Base-by-base conservation (phyloP, 2,888 invertebrate species). In the Allygus modestus region DNA sequence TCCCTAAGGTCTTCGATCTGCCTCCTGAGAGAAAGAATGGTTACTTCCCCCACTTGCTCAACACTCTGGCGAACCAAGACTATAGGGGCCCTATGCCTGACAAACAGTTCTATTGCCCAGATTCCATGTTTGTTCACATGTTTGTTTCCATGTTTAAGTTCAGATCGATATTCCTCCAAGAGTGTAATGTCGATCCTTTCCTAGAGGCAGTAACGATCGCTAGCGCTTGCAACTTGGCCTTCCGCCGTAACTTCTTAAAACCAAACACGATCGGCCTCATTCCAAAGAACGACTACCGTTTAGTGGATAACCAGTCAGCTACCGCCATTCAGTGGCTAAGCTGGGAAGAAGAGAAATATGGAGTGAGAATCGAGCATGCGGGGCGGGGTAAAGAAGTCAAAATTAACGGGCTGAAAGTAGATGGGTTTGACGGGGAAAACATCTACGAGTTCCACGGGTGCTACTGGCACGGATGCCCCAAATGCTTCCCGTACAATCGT, bases 1-100 rank as follows among this genome's bases (percentile, higher is more conserved):
- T 89, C 11, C 88, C 88, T 5, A 88, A 88, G 86, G 86, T 88
- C 1, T 88, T 89, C 81, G 88, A 86, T 31, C 84, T 89, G 4
- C 85, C 61, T 5, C 85, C 77, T 0, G 73, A 77, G 11, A 51
- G 83, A 0, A 86, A 86, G 41, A 89, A 89, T 84, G 88, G 88
- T 0, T 86, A 87, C 71, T 89, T 89, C 85, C 88, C 88, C 0
- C 87, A 86, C 81, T 75, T 88, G 17, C 88, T 88, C 71, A 88
- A 89, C 65, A 88, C 11, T 2, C 84, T 84, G 1, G 87, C 84
- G 69, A 88, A 89, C 84, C 71, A 81, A 51, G 84, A 87, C 79
- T 89, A 89, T 81, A 81, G 86, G 0, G 88, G 88, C 0, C 83
- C 85, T 7, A 26, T 88, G 7, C 88, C 87, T 0, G 85, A 82